A percentile compares a stretch with the other conserved stretches of the same genome.
Evolutionary conservation across 2,797 vertebrate genomes (phyloP).

Genomic region (Xenentodon cancila): DNA sequence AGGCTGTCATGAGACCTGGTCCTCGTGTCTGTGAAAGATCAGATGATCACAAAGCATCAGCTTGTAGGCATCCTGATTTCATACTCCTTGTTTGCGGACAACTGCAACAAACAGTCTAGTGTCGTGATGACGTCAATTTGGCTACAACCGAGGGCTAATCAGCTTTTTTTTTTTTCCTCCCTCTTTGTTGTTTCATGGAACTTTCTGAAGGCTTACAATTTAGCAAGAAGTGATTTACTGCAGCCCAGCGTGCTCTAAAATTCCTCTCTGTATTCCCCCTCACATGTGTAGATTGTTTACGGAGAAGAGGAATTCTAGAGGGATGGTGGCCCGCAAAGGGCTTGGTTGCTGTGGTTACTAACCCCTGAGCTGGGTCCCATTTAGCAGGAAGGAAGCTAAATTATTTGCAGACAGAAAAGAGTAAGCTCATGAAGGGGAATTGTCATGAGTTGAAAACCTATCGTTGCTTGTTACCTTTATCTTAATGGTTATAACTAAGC

Average conservation of each 20-base stretch:
- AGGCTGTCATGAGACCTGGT: conserved; percentile 60
- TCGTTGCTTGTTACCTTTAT: background rate
- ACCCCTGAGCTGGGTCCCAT: conserved; percentile 77
- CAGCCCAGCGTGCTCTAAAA: conserved; percentile 58
- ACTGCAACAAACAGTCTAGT: conserved; percentile 63
- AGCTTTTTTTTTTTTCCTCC: conserved; percentile 19
- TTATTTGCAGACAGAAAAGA: conserved; percentile 76
- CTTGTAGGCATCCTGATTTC: conserved; percentile 48
- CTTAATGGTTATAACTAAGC: background rate
- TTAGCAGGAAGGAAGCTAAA: conserved; percentile 77
- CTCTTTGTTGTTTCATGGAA: conserved; percentile 54
- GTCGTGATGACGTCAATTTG: conserved; percentile 71
- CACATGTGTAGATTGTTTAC: conserved; percentile 83
- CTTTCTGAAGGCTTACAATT: conserved; percentile 72
- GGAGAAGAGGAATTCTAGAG: conserved; percentile 80
- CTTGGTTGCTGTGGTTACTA: conserved; percentile 82
- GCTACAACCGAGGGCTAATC: conserved; percentile 63
- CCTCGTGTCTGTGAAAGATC: conserved; percentile 63
- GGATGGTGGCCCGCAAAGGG: conserved; percentile 79
- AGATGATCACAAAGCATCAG: conserved; percentile 69
- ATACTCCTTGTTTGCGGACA: conserved; percentile 50
- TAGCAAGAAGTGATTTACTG: conserved; percentile 71
- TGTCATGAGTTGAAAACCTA: conserved; percentile 47
- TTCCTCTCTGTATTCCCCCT: conserved; percentile 76
- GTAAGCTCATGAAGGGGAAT: conserved; percentile 50